A percentile compares a stretch with the other conserved stretches of the same genome.
These are phyloP conservation scores for Microctenopoma lineatum DNA, from an alignment of 2,797 vertebrate genomes.

Conservation along the genomic window DNA sequence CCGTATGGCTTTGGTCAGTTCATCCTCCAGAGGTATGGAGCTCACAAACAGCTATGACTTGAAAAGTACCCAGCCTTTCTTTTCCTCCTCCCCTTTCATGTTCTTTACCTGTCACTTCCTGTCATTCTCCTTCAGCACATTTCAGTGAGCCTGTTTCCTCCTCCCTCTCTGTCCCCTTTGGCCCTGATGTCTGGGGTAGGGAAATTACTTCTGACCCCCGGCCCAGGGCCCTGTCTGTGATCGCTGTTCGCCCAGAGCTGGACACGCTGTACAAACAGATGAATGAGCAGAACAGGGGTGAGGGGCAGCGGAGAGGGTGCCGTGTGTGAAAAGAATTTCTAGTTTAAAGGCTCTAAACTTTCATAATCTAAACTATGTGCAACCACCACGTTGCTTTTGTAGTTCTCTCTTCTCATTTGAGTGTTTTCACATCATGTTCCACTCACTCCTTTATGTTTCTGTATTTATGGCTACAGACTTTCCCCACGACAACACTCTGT, in stretches of 20 bases:
- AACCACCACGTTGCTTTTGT: not conserved
- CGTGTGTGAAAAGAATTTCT: slow-evolving; percentile 5
- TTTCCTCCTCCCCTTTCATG: slow-evolving; percentile 33
- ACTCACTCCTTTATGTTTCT: slow-evolving; percentile 3
- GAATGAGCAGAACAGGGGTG: slow-evolving; percentile 85
- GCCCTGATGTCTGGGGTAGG: slow-evolving; percentile 73
- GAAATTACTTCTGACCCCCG: slow-evolving; percentile 69
- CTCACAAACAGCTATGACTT: slow-evolving; percentile 19
- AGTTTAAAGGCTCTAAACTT: slow-evolving; percentile 5
- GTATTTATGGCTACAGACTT: slow-evolving; percentile 69
- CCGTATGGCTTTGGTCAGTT: slow-evolving; percentile 52
- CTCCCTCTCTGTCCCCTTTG: slow-evolving; percentile 65
- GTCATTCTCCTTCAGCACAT: slow-evolving; percentile 82
- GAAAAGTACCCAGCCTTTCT: slow-evolving; percentile 18
- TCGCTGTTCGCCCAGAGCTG: slow-evolving; percentile 88
- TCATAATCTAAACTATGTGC: slow-evolving; percentile 1
- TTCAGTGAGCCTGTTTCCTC: slow-evolving; percentile 79
- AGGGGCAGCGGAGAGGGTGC: slow-evolving; percentile 51
- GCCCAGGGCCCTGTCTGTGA: slow-evolving; percentile 79
- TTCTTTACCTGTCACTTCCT: slow-evolving; percentile 49
- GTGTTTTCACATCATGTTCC: not conserved
- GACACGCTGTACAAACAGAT: slow-evolving; percentile 89
- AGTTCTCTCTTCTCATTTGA: not conserved
- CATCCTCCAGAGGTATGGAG: slow-evolving; percentile 69
- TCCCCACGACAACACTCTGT: slow-evolving; percentile 68